Evolutionary conservation across 2,888 invertebrate species (phyloP).

Genomic region (Coelinius sp.): DNA sequence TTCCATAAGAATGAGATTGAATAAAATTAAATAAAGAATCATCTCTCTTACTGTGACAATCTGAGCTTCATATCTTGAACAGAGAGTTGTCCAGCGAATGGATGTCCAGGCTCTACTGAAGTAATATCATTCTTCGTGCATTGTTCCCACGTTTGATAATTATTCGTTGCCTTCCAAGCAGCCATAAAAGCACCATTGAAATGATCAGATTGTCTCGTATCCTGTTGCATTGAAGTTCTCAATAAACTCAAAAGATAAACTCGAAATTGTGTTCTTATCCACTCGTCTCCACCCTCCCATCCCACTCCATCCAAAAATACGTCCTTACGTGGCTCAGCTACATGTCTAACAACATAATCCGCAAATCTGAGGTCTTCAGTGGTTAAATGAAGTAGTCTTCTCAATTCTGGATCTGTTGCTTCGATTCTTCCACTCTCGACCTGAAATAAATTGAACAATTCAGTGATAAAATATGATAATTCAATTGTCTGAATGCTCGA

Average conservation of each 20-base stretch:
- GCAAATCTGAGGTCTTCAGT: constrained; percentile 97
- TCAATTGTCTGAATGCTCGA: too few species aligned
- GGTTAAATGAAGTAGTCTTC: constrained; percentile 87
- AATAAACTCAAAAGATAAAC: constrained; percentile 87
- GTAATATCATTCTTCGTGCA: constrained; percentile 68
- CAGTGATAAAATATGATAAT: not conserved
- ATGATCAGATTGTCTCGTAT: constrained; percentile 86
- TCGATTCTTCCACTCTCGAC: constrained; percentile 90
- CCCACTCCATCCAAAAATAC: constrained; percentile 81
- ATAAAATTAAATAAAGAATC: not conserved
- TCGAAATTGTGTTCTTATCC: constrained; percentile 95
- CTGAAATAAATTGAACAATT: constrained; percentile 58
- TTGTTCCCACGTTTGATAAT: constrained; percentile 88
- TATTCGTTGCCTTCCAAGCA: constrained; percentile 90
- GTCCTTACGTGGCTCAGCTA: constrained; percentile 77
- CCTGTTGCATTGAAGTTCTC: constrained; percentile 83
- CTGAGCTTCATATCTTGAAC: constrained; percentile 94
- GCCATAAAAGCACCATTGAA: constrained; percentile 88
- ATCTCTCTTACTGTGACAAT: constrained; percentile 85
- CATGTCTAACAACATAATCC: constrained; percentile 88
- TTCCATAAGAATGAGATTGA: not conserved
- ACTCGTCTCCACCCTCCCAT: constrained; percentile 96
- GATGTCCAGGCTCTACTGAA: constrained; percentile 82
- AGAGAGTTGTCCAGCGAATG: constrained; percentile 94
- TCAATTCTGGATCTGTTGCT: constrained; percentile 82